Conservation (phyloP, 2,888 invertebrate species). For the Allophyes oxyacanthae region DNA sequence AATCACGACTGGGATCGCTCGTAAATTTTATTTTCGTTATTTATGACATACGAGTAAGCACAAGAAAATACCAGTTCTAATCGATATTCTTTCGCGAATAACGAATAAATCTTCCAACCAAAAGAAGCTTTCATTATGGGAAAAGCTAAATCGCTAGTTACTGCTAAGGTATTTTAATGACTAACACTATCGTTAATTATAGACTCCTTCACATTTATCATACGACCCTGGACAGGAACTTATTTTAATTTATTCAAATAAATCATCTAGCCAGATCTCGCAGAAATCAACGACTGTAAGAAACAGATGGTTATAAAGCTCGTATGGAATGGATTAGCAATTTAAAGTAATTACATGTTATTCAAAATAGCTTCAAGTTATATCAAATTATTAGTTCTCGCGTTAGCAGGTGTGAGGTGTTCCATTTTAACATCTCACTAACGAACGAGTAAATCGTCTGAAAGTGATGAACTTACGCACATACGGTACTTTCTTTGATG, state of each 20-base stretch:
- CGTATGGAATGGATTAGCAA: constrained; percentile 23
- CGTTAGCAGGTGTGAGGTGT: constrained; percentile 38
- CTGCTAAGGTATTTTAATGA: not conserved
- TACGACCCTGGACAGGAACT: constrained; percentile 31
- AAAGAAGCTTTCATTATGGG: constrained; percentile 17
- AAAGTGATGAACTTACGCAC: constrained; percentile 21
- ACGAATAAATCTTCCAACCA: constrained; percentile 14
- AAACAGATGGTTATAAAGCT: constrained; percentile 31
- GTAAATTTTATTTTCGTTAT: constrained; percentile 26
- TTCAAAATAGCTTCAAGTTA: constrained; percentile 40
- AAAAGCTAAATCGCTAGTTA: constrained; percentile 2
- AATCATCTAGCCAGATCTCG: constrained; percentile 37
- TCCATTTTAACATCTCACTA: constrained; percentile 20
- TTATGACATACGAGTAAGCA: constrained; percentile 17
- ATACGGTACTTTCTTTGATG: constrained; percentile 26
- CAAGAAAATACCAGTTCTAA: too few species aligned
- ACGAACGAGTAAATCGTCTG: constrained; percentile 24
- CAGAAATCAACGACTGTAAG: constrained; percentile 43
- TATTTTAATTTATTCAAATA: constrained; percentile 42
- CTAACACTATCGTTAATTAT: constrained; percentile 30
- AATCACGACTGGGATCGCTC: constrained; percentile 58
- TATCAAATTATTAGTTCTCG: constrained; percentile 19
- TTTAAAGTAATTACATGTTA: constrained; percentile 45
- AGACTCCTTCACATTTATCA: constrained; percentile 35
- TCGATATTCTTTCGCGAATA: constrained; percentile 35